phyloP scores from a whole-genome alignment of 2,888 invertebrate genomes.

The Trachelus tabidus region DNA sequence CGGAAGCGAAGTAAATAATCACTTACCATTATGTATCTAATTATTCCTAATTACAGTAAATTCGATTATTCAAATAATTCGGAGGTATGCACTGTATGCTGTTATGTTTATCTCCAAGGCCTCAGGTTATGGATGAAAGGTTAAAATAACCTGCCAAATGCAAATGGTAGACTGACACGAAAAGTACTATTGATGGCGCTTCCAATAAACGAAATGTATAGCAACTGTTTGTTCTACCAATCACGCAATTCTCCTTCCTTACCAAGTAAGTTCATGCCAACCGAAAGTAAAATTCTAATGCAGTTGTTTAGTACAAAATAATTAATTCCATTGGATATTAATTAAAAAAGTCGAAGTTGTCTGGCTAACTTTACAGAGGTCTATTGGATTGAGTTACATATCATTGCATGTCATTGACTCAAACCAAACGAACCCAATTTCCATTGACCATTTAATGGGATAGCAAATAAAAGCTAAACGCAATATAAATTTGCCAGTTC shows the following conservation, averaged over 20 bases:
- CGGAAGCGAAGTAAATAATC: neutral
- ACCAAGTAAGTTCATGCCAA: neutral
- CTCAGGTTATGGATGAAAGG: conserved; percentile 41
- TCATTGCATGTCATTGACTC: neutral
- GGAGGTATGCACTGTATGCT: conserved; percentile 8
- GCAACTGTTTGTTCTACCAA: neutral
- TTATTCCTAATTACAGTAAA: conserved; percentile 25
- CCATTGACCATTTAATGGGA: neutral
- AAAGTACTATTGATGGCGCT: neutral
- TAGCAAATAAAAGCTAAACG: neutral
- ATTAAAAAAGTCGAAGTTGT: too few relatives aligned
- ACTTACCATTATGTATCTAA: conserved; percentile 44
- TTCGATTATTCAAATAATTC: conserved; percentile 18
- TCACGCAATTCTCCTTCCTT: neutral
- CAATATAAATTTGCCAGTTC: neutral
- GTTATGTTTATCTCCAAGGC: conserved; percentile 35
- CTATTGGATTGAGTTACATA: neutral
- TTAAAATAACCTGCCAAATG: conserved; percentile 35
- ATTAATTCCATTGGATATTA: neutral
- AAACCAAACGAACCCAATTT: neutral
- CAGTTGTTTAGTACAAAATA: neutral
- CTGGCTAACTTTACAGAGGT: too few relatives aligned
- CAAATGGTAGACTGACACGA: neutral
- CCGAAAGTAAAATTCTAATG: neutral
- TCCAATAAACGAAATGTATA: neutral